These are phyloP conservation scores for Coleophora deauratella DNA, from an alignment of 2,888 invertebrate genomes.

Conservation along the genomic window DNA sequence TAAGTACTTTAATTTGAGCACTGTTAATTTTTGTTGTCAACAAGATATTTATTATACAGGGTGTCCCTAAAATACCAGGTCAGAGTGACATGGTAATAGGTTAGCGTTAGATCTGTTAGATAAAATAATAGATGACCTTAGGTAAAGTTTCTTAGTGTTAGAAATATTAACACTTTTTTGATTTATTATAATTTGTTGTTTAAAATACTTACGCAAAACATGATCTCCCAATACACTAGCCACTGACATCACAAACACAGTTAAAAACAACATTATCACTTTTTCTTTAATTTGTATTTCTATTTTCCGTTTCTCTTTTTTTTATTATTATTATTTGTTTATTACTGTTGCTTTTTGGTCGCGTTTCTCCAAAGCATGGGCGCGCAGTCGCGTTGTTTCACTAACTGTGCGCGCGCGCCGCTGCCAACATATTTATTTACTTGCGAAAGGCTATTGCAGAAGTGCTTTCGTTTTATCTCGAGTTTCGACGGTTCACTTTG, in stretches of 20 bases:
- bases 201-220: slow-evolving; percentile 29
- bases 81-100: too few relatives aligned
- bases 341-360: not conserved
- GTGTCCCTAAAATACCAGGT: too few relatives aligned
- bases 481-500: too few relatives aligned
- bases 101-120: too few relatives aligned
- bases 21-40: too few relatives aligned
- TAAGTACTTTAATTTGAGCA: too few relatives aligned
- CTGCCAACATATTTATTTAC: slow-evolving; percentile 26
- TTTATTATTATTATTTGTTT: slow-evolving; percentile 9
- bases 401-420: slow-evolving; percentile 29
- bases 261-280: slow-evolving; percentile 2
- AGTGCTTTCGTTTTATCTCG: not conserved
- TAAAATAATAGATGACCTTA: too few relatives aligned
- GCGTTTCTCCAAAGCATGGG: too few relatives aligned
- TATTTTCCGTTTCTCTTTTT: slow-evolving; percentile 24
- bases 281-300: slow-evolving; percentile 1
- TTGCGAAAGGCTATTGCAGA: slow-evolving; percentile 1
- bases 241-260: slow-evolving; percentile 10
- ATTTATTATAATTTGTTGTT: too few relatives aligned
- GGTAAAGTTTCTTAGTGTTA: too few relatives aligned
- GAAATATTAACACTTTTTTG: too few relatives aligned
- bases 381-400: slow-evolving; percentile 15
- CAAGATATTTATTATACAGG: too few relatives aligned
- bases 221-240: slow-evolving; percentile 24